A percentile compares a stretch with the other conserved stretches of the same genome.
phyloP scores from a whole-genome alignment of 1,140 invertebrate species.

The Brachionus koreanus region DNA sequence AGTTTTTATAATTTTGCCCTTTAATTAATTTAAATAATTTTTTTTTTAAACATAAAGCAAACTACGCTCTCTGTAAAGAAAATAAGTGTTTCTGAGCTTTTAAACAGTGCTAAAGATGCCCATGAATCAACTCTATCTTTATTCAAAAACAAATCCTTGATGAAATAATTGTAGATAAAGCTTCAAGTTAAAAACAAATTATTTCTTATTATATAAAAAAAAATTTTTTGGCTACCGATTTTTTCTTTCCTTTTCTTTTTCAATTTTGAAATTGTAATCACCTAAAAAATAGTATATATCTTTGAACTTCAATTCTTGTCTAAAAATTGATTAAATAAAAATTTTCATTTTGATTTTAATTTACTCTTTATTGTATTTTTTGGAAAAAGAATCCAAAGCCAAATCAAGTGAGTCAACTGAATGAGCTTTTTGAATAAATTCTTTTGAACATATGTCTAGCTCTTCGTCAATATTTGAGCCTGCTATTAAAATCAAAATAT shows the following conservation, averaged over 20 bases:
- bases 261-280: slow-evolving; percentile 28
- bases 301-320: neutral
- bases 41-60: neutral
- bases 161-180: neutral
- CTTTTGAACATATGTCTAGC: neutral
- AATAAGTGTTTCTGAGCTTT: neutral
- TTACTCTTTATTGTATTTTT: neutral
- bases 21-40: neutral
- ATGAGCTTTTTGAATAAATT: neutral
- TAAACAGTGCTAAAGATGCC: slow-evolving; percentile 2
- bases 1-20: neutral
- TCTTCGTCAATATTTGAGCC: neutral
- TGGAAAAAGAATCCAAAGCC: neutral
- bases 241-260: slow-evolving; percentile 9
- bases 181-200: neutral
- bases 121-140: slow-evolving; percentile 30
- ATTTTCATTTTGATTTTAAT: neutral
- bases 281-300: slow-evolving; percentile 27
- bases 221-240: neutral
- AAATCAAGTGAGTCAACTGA: neutral
- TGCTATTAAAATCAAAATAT: neutral
- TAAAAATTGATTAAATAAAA: neutral
- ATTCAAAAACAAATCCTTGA: slow-evolving; percentile 20
- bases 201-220: neutral
- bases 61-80: slow-evolving; percentile 12